phyloP scores from a whole-genome alignment of 2,797 vertebrate species.

The Masticophis lateralis region DNA sequence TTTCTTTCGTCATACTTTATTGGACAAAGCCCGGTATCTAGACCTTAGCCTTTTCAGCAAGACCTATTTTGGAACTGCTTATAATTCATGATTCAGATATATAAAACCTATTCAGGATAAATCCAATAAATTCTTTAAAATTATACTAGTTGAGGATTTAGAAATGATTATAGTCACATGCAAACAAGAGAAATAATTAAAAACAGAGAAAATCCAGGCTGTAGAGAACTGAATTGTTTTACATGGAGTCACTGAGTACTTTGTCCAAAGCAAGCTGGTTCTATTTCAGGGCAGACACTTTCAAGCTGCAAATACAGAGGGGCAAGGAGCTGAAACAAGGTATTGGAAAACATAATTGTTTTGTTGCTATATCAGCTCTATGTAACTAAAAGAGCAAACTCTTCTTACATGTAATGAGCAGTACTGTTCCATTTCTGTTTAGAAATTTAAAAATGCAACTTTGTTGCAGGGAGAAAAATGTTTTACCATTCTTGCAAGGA shows the following conservation, averaged over 20 bases:
- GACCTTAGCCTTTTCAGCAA: neutral
- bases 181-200: neutral
- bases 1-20: neutral
- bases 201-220: neutral
- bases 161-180: neutral
- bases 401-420: neutral
- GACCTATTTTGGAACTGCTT: neutral
- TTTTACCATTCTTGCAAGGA: neutral
- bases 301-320: neutral
- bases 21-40: neutral
- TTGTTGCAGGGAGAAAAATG: neutral
- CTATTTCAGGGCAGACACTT: neutral
- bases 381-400: neutral
- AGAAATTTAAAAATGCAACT: neutral
- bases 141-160: neutral
- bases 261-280: neutral
- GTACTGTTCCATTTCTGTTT: neutral
- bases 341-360: neutral
- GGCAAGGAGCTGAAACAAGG: neutral
- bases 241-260: neutral
- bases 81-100: neutral
- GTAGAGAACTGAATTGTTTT: neutral
- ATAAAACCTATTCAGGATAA: neutral
- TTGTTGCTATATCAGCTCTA: neutral
- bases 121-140: neutral